A percentile compares a stretch with the other conserved stretches of the same genome.
These are phyloP conservation scores for Amphipoea oculea DNA, from an alignment of 2,888 invertebrate species.

Conservation along the genomic window DNA sequence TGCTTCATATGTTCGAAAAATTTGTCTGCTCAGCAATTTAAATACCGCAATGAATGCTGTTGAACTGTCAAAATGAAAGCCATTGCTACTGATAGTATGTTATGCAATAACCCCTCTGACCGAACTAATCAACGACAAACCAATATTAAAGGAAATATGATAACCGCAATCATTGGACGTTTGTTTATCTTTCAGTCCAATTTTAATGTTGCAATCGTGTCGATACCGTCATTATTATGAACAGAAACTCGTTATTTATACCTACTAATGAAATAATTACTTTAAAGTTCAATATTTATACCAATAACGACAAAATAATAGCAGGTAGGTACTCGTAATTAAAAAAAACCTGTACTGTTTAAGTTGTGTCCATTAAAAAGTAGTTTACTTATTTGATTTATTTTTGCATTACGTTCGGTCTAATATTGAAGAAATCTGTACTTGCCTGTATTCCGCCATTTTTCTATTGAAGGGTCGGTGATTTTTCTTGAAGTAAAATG, in stretches of 20 bases:
- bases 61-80: too few species aligned
- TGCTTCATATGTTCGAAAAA: too few species aligned
- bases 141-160: background rate
- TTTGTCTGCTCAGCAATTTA: too few species aligned
- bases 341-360: slow-evolving; percentile 15
- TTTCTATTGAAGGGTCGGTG: background rate
- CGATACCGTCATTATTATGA: background rate
- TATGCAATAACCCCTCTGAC: too few species aligned
- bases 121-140: background rate
- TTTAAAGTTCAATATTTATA: slow-evolving; percentile 42
- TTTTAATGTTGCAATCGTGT: slow-evolving; percentile 1
- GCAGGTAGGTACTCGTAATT: background rate
- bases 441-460: background rate
- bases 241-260: background rate
- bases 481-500: background rate
- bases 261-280: background rate
- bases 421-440: background rate
- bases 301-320: slow-evolving; percentile 1
- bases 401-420: slow-evolving; percentile 16
- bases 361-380: slow-evolving; percentile 25
- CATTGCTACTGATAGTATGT: too few species aligned
- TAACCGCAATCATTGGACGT: background rate
- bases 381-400: slow-evolving; percentile 10
- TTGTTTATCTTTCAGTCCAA: background rate
- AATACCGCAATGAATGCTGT: too few species aligned